phyloP scores from a whole-genome alignment of 2,113 vertebrate species.

The Prinia subflava region DNA sequence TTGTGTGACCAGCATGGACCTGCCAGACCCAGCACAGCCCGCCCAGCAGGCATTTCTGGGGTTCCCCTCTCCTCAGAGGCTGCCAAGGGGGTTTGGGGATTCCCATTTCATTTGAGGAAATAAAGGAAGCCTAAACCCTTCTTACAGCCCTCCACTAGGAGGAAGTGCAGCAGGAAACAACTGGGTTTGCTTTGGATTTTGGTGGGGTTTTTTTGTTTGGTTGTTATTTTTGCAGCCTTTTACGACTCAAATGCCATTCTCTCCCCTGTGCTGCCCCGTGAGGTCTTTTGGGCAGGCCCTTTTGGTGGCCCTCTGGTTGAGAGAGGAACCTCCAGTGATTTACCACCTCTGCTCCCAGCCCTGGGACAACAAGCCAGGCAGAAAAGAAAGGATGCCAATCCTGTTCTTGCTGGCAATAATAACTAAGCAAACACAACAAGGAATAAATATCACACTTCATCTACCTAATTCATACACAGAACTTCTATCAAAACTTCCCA shows the following conservation, averaged over 20 bases:
- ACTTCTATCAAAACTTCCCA: not conserved
- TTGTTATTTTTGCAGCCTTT: not conserved
- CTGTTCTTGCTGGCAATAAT: not conserved
- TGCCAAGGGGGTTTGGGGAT: not conserved
- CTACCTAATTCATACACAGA: not conserved
- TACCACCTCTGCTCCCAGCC: not conserved
- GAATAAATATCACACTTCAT: not conserved
- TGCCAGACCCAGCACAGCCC: rapidly evolving
- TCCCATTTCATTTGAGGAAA: not conserved
- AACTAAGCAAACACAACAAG: not conserved
- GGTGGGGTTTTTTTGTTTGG: not conserved
- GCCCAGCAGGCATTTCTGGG: not conserved
- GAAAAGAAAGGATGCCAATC: not conserved
- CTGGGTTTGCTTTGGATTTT: not conserved
- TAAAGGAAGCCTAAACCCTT: not conserved
- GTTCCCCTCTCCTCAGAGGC: not conserved
- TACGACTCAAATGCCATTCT: not conserved
- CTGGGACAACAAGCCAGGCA: not conserved
- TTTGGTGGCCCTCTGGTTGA: not conserved
- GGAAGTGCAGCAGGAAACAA: not conserved
- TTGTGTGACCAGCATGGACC: not conserved
- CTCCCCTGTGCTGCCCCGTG: not conserved
- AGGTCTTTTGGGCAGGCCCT: rapidly evolving
- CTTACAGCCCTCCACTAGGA: not conserved
- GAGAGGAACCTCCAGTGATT: not conserved